Percentiles rank a stretch among this genome's conserved stretches.
Evolutionary conservation across 30 jellyfish, hydroid and myxozoan species (phyloP).

Genomic region (Pseudorhiza aurosa): DNA sequence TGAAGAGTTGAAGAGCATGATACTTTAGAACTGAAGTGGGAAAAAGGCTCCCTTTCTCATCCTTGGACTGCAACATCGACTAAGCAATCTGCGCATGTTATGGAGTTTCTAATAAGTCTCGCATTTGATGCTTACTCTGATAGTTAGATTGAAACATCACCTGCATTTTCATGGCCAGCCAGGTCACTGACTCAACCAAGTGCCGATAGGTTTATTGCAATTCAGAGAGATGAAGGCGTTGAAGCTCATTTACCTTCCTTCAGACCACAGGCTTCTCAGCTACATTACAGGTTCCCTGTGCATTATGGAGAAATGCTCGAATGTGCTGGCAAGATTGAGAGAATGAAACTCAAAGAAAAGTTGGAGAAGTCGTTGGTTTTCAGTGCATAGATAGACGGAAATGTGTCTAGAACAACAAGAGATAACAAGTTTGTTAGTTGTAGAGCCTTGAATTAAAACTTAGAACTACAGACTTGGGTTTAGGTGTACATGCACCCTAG

Average conservation of each 20-base stretch:
- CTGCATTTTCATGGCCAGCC: neutral
- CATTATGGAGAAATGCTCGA: constrained; percentile 6
- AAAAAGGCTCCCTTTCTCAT: neutral
- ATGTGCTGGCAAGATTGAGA: neutral
- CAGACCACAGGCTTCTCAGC: neutral
- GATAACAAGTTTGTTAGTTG: constrained; percentile 51
- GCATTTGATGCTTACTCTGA: neutral
- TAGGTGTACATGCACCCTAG: constrained; percentile 10
- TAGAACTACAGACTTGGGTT: neutral
- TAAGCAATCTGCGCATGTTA: neutral
- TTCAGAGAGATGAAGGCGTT: neutral
- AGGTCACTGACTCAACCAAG: neutral
- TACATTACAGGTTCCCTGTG: constrained; percentile 31
- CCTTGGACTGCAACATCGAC: neutral
- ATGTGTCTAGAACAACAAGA: constrained; percentile 11
- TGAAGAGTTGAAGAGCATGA: neutral
- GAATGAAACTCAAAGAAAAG: constrained; percentile 15
- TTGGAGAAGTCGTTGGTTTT: constrained; percentile 1
- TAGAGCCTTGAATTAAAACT: neutral
- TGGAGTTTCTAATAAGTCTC: neutral
- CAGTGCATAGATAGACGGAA: constrained; percentile 27
- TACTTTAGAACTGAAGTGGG: neutral
- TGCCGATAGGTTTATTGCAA: neutral
- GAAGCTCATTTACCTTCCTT: too few species aligned
- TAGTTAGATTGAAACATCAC: neutral